Evolutionary conservation across 2,888 invertebrate species (phyloP), one percentile per base, ranked within the genome.

Genomic region (Phaedon cochleariae): DNA sequence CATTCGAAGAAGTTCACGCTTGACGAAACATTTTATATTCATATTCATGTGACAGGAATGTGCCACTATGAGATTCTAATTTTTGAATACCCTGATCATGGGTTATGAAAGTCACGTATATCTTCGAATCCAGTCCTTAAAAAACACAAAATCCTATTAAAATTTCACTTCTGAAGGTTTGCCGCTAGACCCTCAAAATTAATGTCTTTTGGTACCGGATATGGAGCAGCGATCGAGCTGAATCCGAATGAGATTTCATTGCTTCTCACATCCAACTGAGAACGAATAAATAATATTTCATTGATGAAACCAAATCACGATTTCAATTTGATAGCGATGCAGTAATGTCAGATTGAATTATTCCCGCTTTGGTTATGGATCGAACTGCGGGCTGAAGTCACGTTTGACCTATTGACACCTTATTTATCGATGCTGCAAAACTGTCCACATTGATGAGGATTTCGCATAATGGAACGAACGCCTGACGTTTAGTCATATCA

Each of bases 401-500:
- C 73, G 73, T 71, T 65, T 62, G 65, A 71, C 71, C 71, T 67
- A 68, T 73, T 63, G 67, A 67, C 73, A 69, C 68, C 72, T 71
- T 73, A 73, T 73, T 73, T 69, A 66, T 64, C 62, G 57, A 22
- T 64, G 61, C 49, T 64, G 48, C 58, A 59, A 52, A 62, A 69
- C 54, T 62, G 64, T 64, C 66, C 59, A 52, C 46, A 62, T 64
- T 53, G 45, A 34, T 18, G 49, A 52, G 59, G 59, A 64, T 64
- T 34, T 34, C 15, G 53, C 64, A 66, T 69, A 62, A n/a, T n/a
- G n/a, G n/a, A n/a, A n/a, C n/a, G 61, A 68, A 68, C 64, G 55
- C 63, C 61, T 26, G 52, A 59, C 59, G 37, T 34, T 34, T 10
- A 12, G 34, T 34, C 52, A 37, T 59, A 17, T 37, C 34, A 49